phyloP scores from a whole-genome alignment of 37 sponge, comb jelly and placozoan species.

The Crambe crambe region DNA sequence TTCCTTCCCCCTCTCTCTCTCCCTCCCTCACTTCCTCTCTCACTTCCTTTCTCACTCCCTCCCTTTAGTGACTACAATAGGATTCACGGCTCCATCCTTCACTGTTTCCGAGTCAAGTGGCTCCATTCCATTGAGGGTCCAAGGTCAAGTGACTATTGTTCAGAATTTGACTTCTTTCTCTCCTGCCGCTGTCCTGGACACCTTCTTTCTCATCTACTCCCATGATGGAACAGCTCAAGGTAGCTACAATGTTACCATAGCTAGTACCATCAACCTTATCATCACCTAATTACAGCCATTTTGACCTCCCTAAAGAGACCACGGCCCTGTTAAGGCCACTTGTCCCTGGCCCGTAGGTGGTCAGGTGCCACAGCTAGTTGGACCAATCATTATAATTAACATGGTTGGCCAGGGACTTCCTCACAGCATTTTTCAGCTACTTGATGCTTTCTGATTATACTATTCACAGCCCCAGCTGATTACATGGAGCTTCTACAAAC shows the following conservation, averaged over 20 bases:
- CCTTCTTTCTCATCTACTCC: slow-evolving; percentile 10
- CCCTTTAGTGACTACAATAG: too few relatives aligned
- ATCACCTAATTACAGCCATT: too few relatives aligned
- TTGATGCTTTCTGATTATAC: background rate
- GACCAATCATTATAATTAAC: too few relatives aligned
- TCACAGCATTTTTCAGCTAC: background rate
- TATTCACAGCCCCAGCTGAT: slow-evolving; percentile 11
- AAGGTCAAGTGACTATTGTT: background rate
- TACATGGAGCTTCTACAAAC: background rate
- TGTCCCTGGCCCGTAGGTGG: too few relatives aligned
- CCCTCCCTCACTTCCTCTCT: too few relatives aligned
- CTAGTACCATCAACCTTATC: background rate
- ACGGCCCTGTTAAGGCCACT: too few relatives aligned
- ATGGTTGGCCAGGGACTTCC: background rate
- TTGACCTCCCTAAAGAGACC: too few relatives aligned
- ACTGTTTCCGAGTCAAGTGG: too few relatives aligned
- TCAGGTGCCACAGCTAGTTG: too few relatives aligned
- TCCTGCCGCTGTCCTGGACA: background rate
- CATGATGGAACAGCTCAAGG: slow-evolving; percentile 15
- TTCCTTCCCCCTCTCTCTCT: background rate
- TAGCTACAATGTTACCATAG: background rate
- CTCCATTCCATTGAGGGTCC: too few relatives aligned
- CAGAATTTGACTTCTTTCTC: background rate
- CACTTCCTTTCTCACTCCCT: too few relatives aligned
- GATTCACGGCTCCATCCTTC: too few relatives aligned